Percentiles rank a stretch among this genome's conserved stretches.
These are phyloP conservation scores for Ctenodactylus gundi DNA, from an alignment of 2,113 vertebrate species.

Conservation along the genomic window DNA sequence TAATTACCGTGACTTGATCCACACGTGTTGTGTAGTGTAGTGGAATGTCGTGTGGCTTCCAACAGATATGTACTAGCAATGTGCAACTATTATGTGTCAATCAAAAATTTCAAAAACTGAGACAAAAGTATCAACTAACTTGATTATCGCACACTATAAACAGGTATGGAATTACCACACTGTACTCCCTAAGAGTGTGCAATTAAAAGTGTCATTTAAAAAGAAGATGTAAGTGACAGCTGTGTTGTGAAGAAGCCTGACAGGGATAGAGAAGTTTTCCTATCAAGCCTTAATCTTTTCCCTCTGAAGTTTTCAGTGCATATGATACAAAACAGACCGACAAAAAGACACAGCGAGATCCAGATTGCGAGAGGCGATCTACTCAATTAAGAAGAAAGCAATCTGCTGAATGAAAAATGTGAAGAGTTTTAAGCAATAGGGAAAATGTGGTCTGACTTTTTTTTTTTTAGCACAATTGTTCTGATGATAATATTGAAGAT, in stretches of 20 bases:
- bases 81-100: background rate
- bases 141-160: background rate
- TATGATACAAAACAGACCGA: background rate
- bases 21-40: background rate
- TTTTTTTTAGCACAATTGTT: background rate
- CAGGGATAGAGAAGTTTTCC: background rate
- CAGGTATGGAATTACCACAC: background rate
- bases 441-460: background rate
- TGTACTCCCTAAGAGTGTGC: background rate
- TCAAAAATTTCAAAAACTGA: background rate
- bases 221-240: background rate
- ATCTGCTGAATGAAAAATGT: background rate
- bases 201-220: background rate
- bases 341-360: background rate
- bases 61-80: background rate
- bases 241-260: background rate
- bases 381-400: background rate
- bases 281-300: no score
- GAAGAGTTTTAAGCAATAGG: background rate
- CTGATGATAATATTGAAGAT: background rate
- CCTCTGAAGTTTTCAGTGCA: background rate
- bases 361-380: background rate
- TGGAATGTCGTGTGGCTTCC: no score
- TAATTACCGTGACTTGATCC: background rate
- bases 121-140: background rate